Evolutionary conservation across 2,113 vertebrate species (phyloP).

Genomic region (Cynocephalus volans): DNA sequence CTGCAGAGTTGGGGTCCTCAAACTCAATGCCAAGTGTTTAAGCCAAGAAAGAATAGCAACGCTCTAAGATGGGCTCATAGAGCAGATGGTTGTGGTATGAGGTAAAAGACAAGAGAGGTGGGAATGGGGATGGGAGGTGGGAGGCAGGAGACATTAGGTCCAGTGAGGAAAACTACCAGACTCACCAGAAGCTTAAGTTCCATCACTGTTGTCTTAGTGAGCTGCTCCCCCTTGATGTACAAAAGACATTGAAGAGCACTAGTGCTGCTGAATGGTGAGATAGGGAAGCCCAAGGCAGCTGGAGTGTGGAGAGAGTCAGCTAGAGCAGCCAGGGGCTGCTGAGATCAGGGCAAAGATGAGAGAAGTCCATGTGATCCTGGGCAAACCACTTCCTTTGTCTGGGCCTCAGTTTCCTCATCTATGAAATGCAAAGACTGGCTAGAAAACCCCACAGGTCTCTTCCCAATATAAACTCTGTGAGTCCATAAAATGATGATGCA

Average conservation of each 20-base stretch:
- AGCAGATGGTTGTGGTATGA: background rate
- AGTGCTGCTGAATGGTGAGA: too few relatives aligned
- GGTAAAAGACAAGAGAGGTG: background rate
- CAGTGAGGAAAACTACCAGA: background rate
- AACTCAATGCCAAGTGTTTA: background rate
- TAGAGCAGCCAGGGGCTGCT: background rate
- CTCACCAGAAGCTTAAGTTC: background rate
- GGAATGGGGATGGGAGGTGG: background rate
- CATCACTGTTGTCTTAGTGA: background rate
- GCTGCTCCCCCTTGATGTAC: background rate
- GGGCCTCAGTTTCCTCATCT: background rate
- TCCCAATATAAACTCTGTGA: background rate
- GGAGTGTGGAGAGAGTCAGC: background rate
- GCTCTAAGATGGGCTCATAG: background rate
- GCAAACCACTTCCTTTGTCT: background rate
- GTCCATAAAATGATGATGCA: background rate
- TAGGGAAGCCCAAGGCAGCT: rapidly evolving
- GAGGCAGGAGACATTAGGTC: background rate
- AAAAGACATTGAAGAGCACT: background rate
- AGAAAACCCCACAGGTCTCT: background rate
- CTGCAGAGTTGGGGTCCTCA: background rate
- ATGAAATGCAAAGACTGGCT: conserved; percentile 4
- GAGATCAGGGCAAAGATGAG: background rate
- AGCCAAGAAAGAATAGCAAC: background rate
- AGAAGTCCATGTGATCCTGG: background rate